Conservation (phyloP, 2,113 vertebrate species). For the Onychostruthus taczanowskii region DNA sequence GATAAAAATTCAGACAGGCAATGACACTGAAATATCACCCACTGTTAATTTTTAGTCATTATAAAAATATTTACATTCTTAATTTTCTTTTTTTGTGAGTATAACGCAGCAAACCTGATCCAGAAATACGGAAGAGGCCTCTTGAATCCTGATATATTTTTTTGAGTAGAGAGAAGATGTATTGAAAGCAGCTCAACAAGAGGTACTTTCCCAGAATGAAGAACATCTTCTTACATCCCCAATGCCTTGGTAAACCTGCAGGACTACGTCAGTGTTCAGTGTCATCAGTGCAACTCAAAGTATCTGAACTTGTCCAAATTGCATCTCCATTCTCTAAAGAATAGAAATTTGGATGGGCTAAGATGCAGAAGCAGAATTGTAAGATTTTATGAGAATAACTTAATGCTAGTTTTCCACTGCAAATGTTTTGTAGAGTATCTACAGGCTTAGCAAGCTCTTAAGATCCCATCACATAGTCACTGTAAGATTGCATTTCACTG, state of each 20-base stretch:
- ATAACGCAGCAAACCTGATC: neutral
- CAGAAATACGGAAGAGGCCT: neutral
- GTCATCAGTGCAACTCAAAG: neutral
- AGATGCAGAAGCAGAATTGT: neutral
- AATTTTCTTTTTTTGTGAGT: neutral
- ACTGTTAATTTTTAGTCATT: neutral
- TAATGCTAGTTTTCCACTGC: neutral
- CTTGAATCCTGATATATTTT: neutral
- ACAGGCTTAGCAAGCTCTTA: neutral
- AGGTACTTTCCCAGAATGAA: neutral
- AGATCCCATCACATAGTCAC: neutral
- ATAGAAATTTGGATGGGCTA: neutral
- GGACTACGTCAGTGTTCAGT: neutral
- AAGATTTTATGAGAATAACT: neutral
- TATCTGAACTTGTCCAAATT: neutral
- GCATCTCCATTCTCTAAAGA: neutral
- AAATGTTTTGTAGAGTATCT: neutral
- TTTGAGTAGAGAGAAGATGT: neutral
- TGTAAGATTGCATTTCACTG: neutral
- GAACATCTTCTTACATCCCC: neutral
- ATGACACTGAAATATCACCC: neutral
- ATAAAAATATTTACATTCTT: neutral
- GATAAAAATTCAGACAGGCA: conserved; percentile 17
- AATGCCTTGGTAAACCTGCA: fast-evolving
- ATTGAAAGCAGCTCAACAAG: neutral